Base-by-base conservation (phyloP, 2,888 invertebrate species). In the Reticulitermes lucifugus region DNA sequence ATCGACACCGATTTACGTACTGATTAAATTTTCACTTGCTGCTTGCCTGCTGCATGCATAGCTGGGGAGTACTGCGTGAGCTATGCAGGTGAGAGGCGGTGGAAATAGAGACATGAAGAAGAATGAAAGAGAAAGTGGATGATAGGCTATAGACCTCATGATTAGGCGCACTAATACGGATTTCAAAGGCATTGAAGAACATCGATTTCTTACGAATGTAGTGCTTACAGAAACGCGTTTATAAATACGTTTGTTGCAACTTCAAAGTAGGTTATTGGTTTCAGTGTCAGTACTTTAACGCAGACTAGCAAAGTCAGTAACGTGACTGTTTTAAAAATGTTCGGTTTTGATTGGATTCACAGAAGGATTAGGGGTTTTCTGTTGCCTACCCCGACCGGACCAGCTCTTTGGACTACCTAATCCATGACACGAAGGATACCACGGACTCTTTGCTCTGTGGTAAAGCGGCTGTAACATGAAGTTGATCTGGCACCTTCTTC, bases 1-100 rank as follows among this genome's bases (percentile, higher is more conserved):
- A 85, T 85, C 85, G 84, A 81, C 86, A 79, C 77, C 86, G 86
- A 86, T 86, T 86, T 84, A 84, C 84, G 77, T 82, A 82, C 84
- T 86, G 86, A 86, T 86, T 86, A 86, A 86, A 86, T 86, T 86
- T 86, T 86, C 86, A 86, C 86, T 86, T 80, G 86, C 59, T 70
- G 83, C 83, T 80, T 70, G 75, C 70, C 46, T 73, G 83, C 73
- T 83, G 29, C 29, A 75, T 83, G 83, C 81, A 70, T 81, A 43
- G 81, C 70, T 70, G 46, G 43, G 80, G 65, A 70, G 41, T n/a
- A 12, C 41, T 5, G 77, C 25, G 9, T 73, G 80, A 60, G 60
- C 29, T 60, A 35, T 80, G 60, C 80, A 51, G 79, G 79, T 55
- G 29, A 35, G 18, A 55, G 55, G 25, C 29, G 2, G 35, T 3